Evolutionary conservation across 2,113 vertebrate species (phyloP), one percentile per base, ranked within the genome.

Genomic region (Microtus montanus): DNA sequence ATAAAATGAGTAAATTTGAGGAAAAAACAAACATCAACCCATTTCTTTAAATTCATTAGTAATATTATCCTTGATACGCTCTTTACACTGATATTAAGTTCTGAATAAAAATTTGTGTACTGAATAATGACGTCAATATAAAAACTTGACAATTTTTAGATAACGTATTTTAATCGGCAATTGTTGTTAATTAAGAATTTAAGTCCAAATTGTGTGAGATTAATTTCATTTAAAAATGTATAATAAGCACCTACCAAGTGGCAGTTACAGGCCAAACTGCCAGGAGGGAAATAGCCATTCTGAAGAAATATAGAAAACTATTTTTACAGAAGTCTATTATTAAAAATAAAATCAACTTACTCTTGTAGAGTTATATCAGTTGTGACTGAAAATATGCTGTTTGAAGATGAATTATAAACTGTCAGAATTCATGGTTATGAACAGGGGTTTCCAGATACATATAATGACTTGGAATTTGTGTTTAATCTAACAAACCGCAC

Each of bases 401-500:
- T 96, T 93, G 94, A 91, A 95, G 74, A 92, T 97, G 89, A 97
- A 97, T 97, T 97, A 96, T 96, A 96, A 94, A 96, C 90, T 97
- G 94, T 95, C 95, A 95, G 82, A 35, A 90, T 79, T 93, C 96
- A 94, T 83, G 82, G 93, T 88, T 96, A 95, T 93, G 73, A 94
- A 89, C 96, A 96, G 82, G 75, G 33, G 91, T 97, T 96, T 96
- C 85, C 90, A 97, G 92, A 98, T 97, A 91, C 82, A 95, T 91
- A 89, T 97, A 96, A 97, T 97, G 92, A 95, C 96, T 97, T 83
- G 38, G 71, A 96, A 94, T 97, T 91, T 95, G 58, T 96, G 68
- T 97, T 97, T 96, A 96, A 95, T 95, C 66, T 88, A 96, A 97
- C 73, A n/a, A 98, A 96, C 95, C 94, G 93, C 96, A 97, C 97